Evolutionary conservation across 2,888 invertebrate genomes (phyloP).

Genomic region (Eupithecia vulgata): DNA sequence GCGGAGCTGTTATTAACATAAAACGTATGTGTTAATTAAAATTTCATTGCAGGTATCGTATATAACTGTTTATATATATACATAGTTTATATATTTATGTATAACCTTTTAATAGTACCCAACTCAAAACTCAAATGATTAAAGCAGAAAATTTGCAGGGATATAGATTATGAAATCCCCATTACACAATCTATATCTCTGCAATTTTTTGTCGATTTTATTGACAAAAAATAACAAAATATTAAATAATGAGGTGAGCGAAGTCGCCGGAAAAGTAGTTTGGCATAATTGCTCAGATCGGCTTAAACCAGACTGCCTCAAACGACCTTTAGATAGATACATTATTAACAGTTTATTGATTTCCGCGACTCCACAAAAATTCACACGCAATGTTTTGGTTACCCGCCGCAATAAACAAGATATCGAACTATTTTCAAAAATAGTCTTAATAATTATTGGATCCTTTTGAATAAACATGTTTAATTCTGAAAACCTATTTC

Average conservation of each 20-base stretch:
- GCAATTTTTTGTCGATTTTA: too few relatives aligned
- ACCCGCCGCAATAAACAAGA: background rate
- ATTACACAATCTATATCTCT: too few relatives aligned
- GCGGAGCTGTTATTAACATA: too few relatives aligned
- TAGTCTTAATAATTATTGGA: background rate
- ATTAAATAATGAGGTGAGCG: background rate
- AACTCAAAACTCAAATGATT: background rate
- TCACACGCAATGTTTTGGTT: slow-evolving; percentile 2
- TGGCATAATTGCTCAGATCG: background rate
- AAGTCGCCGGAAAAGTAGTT: too few relatives aligned
- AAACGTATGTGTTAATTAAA: too few relatives aligned
- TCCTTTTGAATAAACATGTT: background rate
- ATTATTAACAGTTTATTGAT: background rate
- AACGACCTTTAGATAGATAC: background rate
- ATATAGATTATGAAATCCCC: too few relatives aligned
- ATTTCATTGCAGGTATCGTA: background rate
- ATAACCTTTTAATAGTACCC: background rate
- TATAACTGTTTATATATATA: too few relatives aligned
- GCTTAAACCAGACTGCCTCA: background rate
- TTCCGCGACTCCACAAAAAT: background rate
- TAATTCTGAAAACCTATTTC: background rate
- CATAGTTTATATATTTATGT: too few relatives aligned
- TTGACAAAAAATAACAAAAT: background rate
- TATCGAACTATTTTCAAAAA: background rate
- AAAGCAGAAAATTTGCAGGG: background rate